A percentile compares a stretch with the other conserved stretches of the same genome.
These are phyloP conservation scores for Mya arenaria DNA, from an alignment of 1,140 invertebrate genomes.

Conservation along the genomic window DNA sequence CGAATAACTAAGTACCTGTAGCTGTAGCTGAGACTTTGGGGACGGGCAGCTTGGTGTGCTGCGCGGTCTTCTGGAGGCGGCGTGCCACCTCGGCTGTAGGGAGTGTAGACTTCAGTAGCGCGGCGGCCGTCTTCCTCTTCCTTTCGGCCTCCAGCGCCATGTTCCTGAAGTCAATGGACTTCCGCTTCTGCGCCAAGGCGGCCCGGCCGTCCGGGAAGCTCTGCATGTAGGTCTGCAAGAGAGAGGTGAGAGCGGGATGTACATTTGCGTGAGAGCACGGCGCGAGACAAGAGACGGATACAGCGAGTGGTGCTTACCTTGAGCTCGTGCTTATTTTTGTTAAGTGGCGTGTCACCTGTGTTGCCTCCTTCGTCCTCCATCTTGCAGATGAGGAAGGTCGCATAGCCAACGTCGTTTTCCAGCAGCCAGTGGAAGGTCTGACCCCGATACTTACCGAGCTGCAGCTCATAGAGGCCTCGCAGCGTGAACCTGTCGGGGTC, in stretches of 20 bases:
- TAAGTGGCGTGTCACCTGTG: not conserved
- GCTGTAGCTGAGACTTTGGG: not conserved
- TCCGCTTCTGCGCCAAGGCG: not conserved
- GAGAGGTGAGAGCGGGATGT: too few relatives aligned
- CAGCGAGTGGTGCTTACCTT: not conserved
- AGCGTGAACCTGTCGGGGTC: not conserved
- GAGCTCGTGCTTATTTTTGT: not conserved
- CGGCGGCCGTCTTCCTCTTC: not conserved
- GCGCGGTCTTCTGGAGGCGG: not conserved
- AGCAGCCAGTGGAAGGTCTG: conserved; percentile 15
- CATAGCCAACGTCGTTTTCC: conserved; percentile 27
- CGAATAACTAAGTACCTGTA: not conserved
- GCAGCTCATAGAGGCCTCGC: not conserved
- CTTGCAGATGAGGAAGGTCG: not conserved
- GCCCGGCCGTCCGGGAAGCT: not conserved
- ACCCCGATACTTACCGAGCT: conserved; percentile 10
- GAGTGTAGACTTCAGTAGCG: not conserved
- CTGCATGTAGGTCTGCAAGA: not conserved
- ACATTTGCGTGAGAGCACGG: too few relatives aligned
- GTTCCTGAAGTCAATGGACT: not conserved
- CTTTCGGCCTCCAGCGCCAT: not conserved
- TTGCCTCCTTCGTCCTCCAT: not conserved
- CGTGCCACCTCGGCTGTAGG: not conserved
- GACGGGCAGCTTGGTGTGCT: not conserved
- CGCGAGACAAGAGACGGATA: not conserved